Evolutionary conservation across 2,113 vertebrate species (phyloP).

Genomic region (Siphamia tubifer): DNA sequence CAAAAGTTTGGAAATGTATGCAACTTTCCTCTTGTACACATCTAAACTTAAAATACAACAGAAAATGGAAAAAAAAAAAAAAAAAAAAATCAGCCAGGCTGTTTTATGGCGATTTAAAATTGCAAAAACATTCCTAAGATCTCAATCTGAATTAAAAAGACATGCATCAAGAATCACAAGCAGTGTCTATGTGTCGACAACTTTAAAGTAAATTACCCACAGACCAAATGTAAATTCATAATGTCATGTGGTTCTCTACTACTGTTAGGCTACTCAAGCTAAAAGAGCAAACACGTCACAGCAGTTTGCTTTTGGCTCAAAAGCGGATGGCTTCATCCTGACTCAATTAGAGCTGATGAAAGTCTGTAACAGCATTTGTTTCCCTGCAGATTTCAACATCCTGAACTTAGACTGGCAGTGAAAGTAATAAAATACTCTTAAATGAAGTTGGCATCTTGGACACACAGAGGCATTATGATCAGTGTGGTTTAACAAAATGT

Average conservation of each 20-base stretch:
- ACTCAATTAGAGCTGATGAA: constrained; percentile 80
- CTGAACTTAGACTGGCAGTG: constrained; percentile 83
- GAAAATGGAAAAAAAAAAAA: too few relatives aligned
- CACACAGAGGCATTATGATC: constrained; percentile 66
- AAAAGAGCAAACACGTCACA: constrained; percentile 53
- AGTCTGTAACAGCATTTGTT: constrained; percentile 81
- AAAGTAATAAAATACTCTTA: constrained; percentile 88
- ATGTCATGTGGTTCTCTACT: constrained; percentile 62
- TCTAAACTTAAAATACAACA: too few relatives aligned
- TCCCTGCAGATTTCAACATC: constrained; percentile 81
- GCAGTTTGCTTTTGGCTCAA: constrained; percentile 77
- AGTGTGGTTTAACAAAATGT: constrained; percentile 24
- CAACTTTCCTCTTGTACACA: too few relatives aligned
- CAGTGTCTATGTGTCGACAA: too few relatives aligned
- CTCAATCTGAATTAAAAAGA: too few relatives aligned
- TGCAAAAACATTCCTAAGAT: too few relatives aligned
- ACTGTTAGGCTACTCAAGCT: constrained; percentile 77
- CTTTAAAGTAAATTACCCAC: too few relatives aligned
- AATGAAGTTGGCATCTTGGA: constrained; percentile 83
- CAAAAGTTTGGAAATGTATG: too few relatives aligned
- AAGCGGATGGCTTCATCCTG: constrained; percentile 70
- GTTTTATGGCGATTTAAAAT: too few relatives aligned
- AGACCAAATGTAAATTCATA: too few relatives aligned
- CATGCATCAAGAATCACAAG: too few relatives aligned
- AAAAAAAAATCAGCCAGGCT: too few relatives aligned